Base-by-base conservation (phyloP, 1,140 invertebrate species). In the Lysiphlebus fabarum region DNA sequence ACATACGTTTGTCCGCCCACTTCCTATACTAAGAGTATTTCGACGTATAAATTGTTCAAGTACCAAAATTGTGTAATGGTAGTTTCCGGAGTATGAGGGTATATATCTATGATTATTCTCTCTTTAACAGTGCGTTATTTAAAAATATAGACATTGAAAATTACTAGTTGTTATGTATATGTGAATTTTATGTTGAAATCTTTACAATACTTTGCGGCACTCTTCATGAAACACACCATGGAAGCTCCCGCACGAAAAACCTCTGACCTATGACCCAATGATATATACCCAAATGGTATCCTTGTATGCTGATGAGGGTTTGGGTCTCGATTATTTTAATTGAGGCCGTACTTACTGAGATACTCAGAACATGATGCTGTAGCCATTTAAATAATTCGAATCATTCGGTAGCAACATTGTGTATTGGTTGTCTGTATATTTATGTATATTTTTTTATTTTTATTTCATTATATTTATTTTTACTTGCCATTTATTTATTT, bases 31-130 rank as follows among this genome's bases (percentile, higher is more conserved):
- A 72, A 65, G 50, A 65, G 63, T 63, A 68, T 67, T 68, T 70
- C 64, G 65, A 64, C 65, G 68, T 64, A 71, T 70, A 74, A 26
- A 72, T 71, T 72, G 67, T 68, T 72, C 68, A 62, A 69, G 65
- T 67, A 70, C 70, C 71, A 70, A 74, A 74, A 70, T 66, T 70
- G 67, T 64, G 70, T 72, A 72, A 72, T 74, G 69, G 67, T 68
- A 65, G 70, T 70, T 74, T 74, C 72, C 72, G 72, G 72, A 67
- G 65, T 63, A 66, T 62, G 63, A 69, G 68, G 68, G 65, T 71
- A 74, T 72, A 68, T 69, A 70, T 70, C n/a, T 26, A 26, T 26
- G 17, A 26, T 26, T 26, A 10, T 42, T n/a, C 9, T 11, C 6
- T 43, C 42, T 47, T 47, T 43, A 42, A 36, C 43, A 37, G 44